Base-by-base conservation (phyloP, 2,113 vertebrate species). In the Epinephelus cyanopodus region DNA sequence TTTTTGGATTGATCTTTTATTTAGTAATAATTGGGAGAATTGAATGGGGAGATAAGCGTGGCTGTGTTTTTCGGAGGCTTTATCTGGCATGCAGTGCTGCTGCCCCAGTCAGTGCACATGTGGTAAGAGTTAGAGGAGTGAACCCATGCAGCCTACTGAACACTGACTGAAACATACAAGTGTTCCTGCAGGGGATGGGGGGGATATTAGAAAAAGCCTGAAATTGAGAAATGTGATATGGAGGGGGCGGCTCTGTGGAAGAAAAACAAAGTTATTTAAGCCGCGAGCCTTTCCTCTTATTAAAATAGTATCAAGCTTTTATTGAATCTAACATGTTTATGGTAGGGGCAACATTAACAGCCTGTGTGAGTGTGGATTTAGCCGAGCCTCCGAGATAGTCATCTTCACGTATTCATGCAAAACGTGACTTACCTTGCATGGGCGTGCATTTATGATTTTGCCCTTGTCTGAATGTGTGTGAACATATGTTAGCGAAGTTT, bases 281-380 rank as follows among this genome's bases (percentile, higher is more conserved):
- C 93, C 85, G 80, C 87, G 73, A 92, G 92, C 89, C 83, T 94
- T 95, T 94, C 92, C 87, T 94, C 90, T 94, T 94, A 94, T 94
- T 95, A 94, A 94, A 95, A 92, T 81, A 90, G 88, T 92, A 94
- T 93, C 91, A 91, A 65, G 82, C 88, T 91, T 93, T 95, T 94
- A 95, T 96, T 95, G 92, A 95, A 93, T 96, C 93, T 86, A 94
- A 92, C 91, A 90, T 95, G 93, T 95, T 95, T 95, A 94, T 88
- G 87, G 91, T 83, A 56, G 72, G 65, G 83, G 87, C 86, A 81
- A 69, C 87, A 70, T 89, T 90, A 91, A 89, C 54, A 23, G 81
- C 84, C 70, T 80, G 82, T 78, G 86, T 37, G 66, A 81, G 69
- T 83, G 57, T 85, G 52, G 80, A 77, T 84, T 81, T 64, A 85